Base-by-base conservation (phyloP, 1,140 invertebrate genomes). In the Brachionus asplanchnoidis region DNA sequence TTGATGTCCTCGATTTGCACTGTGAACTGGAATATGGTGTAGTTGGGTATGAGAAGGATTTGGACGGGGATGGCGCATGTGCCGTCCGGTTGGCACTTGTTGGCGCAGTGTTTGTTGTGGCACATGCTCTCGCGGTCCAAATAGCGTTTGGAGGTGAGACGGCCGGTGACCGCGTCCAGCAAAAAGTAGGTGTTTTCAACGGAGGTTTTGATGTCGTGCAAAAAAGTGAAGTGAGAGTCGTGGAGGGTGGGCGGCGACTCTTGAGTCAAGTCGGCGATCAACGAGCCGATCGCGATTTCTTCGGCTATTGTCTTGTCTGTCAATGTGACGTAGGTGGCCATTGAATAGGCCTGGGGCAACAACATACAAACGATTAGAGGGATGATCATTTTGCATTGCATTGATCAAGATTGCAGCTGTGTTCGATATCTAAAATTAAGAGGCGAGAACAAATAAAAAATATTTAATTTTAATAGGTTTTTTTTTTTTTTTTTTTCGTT, bases 81-180 rank as follows among this genome's bases (percentile, higher is more conserved):
- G 11, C 79, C 79, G 26, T 14, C 36, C 28, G 36, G 79, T 4
- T 17, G 20, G 23, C 79, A 82, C 1, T 11, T 17, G 40, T 80
- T 80, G 0, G 65, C 26, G 17, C 79, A 82, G 53, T 82, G 79
- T 26, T 68, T 60, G 32, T 82, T 82, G 14, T 42, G 36, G 36
- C 82, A 84, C 60, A 84, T 68, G 20, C 60, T 68, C 36, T 84
- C 82, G 11, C 82, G 60, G 60, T 84, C 82, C 32, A 84, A 36
- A 11, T 40, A 68, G 26, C 82, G 82, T 3, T 84, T 84, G 3
- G 60, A 46, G 3, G 68, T 68, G 8, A 84, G 28, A 14, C 68
- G 82, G n/a, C 82, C 82, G 8, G 82, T 84, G 7, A 84, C 42
- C 14, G 60, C 28, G 53, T 84, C 82, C 11, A 84, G 60, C 12